Base-by-base conservation (phyloP, 1,140 invertebrate species). In the Drosophila simulans region DNA sequence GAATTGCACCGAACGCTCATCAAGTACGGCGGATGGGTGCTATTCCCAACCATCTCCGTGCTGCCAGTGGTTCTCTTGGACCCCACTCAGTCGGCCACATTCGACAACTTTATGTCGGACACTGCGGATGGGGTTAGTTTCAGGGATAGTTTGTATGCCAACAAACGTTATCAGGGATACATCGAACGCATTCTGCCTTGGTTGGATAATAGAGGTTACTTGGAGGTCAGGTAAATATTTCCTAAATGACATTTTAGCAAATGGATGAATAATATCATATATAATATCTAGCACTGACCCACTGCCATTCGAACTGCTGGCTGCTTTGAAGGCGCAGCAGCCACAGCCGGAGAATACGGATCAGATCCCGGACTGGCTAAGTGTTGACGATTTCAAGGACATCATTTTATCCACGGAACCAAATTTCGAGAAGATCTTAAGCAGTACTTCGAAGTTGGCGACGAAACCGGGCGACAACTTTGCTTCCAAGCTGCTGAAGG, bases 171-270 rank as follows among this genome's bases (percentile, higher is more conserved):
- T 52, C 22, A 55, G 3, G 15, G 48, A 1, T 72, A 85, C 25
- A 34, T 91, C n/a, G 58, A 82, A 52, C 35, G 59, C 20, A 70
- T 92, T 8, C 40, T 92, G 17, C 91, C 91, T 3, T 92, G 83
- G 83, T 4, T 92, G 39, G 74, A 85, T 13, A 92, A 92, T 66
- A 56, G 77, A 0, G 91, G 91, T 5, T 45, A 77, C 1, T 49
- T 92, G 27, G 81, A 79, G 20, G 4, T 25, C 13, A 54, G 57
- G 88, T 88, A 59, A 81, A 70, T 59, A 11, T 3, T 27, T 20
- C 0, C 0, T 10, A 10, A 25, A n/a, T 1, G 2, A 31, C 7
- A 1, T 7, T 4, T 22, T 3, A 11, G 1, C 0, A 8, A 31
- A 31, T 2, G 8, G 20, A 20, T 10, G 15, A 4, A 10, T 11